Evolutionary conservation across 1,140 invertebrate species (phyloP), one percentile per base, ranked within the genome.

Genomic region (Oryctes rhinoceros): DNA sequence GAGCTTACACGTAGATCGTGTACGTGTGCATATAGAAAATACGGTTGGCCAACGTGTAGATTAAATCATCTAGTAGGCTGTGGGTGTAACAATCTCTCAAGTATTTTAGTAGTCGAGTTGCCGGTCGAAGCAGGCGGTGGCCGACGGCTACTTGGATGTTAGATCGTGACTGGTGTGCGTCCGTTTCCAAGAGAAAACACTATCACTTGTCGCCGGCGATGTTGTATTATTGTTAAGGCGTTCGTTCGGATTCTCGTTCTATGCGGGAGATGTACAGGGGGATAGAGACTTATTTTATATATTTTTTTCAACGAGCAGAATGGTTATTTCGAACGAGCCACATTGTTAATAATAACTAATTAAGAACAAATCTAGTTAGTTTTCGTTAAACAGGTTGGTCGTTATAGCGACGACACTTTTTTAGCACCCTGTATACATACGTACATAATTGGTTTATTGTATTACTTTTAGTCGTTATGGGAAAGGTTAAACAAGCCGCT

Each of bases 11-110:
- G n/a, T 59, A 59, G 13, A 18, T n/a, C 13, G 53, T 6, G 76
- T 79, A 78, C 74, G 18, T 18, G 53, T 6, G 76, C 76, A 78
- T 59, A 18, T 18, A 59, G 18, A 18, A 59, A 18, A 59, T 18
- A 59, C 18, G 78, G 79, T 80, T 82, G 81, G 81, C 76, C 49
- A 82, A 82, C 78, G 53, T 78, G 47, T 47, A 82, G 81, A 82
- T 82, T 82, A 82, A 82, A 82, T 82, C 81, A 80, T 82, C 81
- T 79, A 67, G 79, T 76, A 59, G 79, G 47, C 65, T 80, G 79
- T 80, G 79, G 79, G 79, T 80, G 79, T 80, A 80, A 80, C 79
- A 67, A 80, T 80, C 49, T 80, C 35, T 59, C 53, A 74, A 67
- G 74, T 76, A 79, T 74, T 78, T 48, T 81, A 80, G 78, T 81